Evolutionary conservation across 1,140 invertebrate species (phyloP), one percentile per base, ranked within the genome.

Genomic region (Drosophila auraria): DNA sequence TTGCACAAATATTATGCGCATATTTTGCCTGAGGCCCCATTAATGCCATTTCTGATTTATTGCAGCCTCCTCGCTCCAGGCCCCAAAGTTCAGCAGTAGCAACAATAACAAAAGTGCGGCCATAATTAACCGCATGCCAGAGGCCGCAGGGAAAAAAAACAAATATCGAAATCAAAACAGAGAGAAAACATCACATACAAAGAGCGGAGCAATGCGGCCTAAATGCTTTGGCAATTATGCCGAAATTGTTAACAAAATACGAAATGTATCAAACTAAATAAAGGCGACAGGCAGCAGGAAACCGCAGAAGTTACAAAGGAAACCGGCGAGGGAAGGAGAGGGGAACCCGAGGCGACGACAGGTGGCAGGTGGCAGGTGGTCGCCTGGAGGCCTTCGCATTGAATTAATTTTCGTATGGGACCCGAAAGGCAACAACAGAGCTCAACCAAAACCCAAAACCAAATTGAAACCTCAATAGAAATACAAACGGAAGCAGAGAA

Each of bases 191-290:
- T 57, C 75, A 56, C 11, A 63, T 30, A 51, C 14, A 45, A 44
- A 20, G 44, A 53, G 25, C 23, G 15, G 56, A 38, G 76, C 23
- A 62, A 73, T 80, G 83, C 33, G 64, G 69, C 70, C 70, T 76
- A 82, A 89, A 80, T 81, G 78, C 71, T 89, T 82, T 82, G 71
- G 74, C 74, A 90, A 86, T 75, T 79, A 82, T 56, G 80, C 65
- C 65, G 72, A 78, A 81, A 76, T 74, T 82, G 79, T 78, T 90
- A 80, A 90, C 86, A 82, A 84, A 90, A 90, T 90, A 69, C 74
- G 71, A 82, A 82, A 81, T 75, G 74, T 72, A 89, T 76, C 80
- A 79, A 82, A 75, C 87, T 86, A 80, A 89, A 27, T 72, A 90
- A 83, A 72, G 54, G 71, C 42, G 54, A 68, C 58, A 61, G 47